These are phyloP conservation scores for Anas flavirostris DNA, from an alignment of 2,797 vertebrate genomes.

Conservation along the genomic window DNA sequence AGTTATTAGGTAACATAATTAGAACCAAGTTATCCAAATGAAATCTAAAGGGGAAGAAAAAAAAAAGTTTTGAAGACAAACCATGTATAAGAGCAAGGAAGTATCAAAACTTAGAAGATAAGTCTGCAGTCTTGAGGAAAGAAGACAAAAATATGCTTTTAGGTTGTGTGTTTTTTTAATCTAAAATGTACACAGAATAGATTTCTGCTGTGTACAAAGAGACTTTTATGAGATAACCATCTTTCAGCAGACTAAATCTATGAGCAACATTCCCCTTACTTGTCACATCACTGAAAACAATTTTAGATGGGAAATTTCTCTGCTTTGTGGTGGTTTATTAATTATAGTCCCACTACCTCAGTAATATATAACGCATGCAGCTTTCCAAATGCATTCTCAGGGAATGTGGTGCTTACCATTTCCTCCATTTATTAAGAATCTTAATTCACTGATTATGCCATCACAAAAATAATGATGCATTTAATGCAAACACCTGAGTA, in stretches of 20 bases:
- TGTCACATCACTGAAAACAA: neutral
- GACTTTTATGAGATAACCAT: neutral
- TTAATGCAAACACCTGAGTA: neutral
- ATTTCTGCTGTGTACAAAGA: neutral
- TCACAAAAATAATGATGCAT: neutral
- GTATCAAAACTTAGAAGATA: neutral
- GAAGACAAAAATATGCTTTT: neutral
- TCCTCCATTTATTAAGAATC: neutral
- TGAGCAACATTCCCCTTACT: neutral
- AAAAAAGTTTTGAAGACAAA: neutral
- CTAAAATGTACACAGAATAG: neutral
- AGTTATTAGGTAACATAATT: neutral
- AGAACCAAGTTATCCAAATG: neutral
- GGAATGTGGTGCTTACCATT: neutral
- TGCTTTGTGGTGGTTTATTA: slow-evolving; percentile 55
- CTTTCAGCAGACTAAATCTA: neutral
- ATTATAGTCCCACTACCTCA: slow-evolving; percentile 42
- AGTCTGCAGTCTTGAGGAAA: neutral
- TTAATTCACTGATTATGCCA: neutral
- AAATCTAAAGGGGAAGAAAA: neutral
- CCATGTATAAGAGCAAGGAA: neutral
- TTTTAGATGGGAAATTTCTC: neutral
- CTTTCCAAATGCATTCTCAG: slow-evolving; percentile 37
- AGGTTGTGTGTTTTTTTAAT: neutral
- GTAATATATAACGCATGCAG: neutral